Evolutionary conservation across 2,113 vertebrate genomes (phyloP), one percentile per base, ranked within the genome.

Genomic region (Reinhardtius hippoglossoides): DNA sequence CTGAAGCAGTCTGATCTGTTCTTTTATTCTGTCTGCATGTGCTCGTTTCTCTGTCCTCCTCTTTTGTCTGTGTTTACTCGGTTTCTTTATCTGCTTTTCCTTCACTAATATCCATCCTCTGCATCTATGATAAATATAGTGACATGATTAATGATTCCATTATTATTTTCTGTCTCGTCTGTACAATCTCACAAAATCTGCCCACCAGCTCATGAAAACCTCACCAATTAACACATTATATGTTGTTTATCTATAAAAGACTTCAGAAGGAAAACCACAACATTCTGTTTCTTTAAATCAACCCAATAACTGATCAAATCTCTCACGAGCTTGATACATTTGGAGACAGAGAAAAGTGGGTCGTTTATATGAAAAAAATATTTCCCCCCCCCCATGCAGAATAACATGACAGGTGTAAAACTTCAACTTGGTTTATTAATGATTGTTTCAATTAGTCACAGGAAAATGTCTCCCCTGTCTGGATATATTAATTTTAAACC

Each of bases 61-160:
- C 71, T 71, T 84, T 67, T 87, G 61, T 81, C 56, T 71, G 60
- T 5, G 44, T 63, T 27, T 46, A 31, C 1, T n/a, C 59, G 27
- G n/a, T 78, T 60, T 63, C 4, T 61, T 74, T 54, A 35, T 75
- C 0, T 65, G 7, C 13, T 46, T 35, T 50, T 35, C 15, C 27
- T 61, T 21, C 9, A 10, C 2, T 23, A 13, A 14, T 5, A 26
- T 60, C 27, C 59, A 31, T 21, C n/a, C 44, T 48, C 26, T 31
- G 21, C 24, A 35, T 42, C 50, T 18, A 5, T 27, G 20, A 13
- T 62, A 16, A 31, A 68, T 3, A 68, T 0, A 44, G 18, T 18
- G 2, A 35, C 8, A 12, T 57, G 35, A 37, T 9, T 15, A 23
- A 48, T 42, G 20, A 9, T 23, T 40, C 12, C 2, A 23, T 13